A percentile compares a stretch with the other conserved stretches of the same genome.
phyloP scores from a whole-genome alignment of 2,113 vertebrate species.

The Antigone vipio region DNA sequence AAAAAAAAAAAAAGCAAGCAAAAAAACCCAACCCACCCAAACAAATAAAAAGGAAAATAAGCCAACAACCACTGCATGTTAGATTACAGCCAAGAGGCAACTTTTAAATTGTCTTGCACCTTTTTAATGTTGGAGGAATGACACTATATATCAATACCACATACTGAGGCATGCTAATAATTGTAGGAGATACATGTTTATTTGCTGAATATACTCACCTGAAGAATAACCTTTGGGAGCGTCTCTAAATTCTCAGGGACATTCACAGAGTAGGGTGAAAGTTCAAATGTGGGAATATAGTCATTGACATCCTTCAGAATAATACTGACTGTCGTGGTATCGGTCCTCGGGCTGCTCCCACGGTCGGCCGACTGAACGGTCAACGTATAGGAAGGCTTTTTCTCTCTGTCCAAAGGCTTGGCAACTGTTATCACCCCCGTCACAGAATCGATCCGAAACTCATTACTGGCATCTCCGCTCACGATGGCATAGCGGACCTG shows the following conservation, averaged over 20 bases:
- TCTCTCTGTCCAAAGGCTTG: constrained; percentile 89
- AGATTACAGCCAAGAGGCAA: not conserved
- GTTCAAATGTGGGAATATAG: constrained; percentile 87
- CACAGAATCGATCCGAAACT: constrained; percentile 92
- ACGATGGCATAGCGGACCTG: constrained; percentile 89
- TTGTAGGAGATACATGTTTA: not conserved
- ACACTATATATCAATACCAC: not conserved
- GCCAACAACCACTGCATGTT: not conserved
- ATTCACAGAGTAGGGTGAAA: constrained; percentile 87
- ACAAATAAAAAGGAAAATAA: not conserved
- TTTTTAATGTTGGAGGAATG: not conserved
- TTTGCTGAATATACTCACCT: constrained; percentile 76
- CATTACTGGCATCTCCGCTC: constrained; percentile 73
- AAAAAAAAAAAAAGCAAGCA: not conserved
- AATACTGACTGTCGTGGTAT: constrained; percentile 82
- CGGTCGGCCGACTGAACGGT: constrained; percentile 88
- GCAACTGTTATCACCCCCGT: constrained; percentile 89
- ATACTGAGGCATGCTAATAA: not conserved
- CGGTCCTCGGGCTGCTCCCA: constrained; percentile 85
- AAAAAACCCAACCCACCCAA: rapidly evolving
- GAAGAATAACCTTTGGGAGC: constrained; percentile 85
- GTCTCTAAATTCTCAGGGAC: constrained; percentile 86
- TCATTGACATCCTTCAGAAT: constrained; percentile 89
- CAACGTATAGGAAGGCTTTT: constrained; percentile 75
- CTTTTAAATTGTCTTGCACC: not conserved